Evolutionary conservation across 2,888 invertebrate species (phyloP), one percentile per base, ranked within the genome.

Genomic region (Tuberolachnus salignus): DNA sequence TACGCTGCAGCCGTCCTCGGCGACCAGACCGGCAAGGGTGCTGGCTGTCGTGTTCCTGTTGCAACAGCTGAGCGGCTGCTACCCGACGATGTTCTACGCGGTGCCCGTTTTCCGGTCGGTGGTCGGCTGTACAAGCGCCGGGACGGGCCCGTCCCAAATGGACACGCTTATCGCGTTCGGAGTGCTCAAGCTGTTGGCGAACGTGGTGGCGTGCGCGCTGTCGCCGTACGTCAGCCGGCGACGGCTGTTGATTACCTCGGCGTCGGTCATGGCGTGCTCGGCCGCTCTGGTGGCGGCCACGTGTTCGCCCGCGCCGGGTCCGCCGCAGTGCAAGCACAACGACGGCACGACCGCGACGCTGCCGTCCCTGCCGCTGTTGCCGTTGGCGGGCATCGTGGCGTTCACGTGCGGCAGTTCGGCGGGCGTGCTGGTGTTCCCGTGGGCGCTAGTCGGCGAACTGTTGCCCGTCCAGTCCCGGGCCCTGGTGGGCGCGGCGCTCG

Each of bases 1-100:
- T 11, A 13, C 21, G 19, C 34, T 1, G 2, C 55, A 34, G 46
- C 21, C 57, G 19, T 14, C 44, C 8, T 49, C 64, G 3, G 75
- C 63, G 34, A 74, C 63, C 19, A 19, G 64, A 82, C 90, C 90
- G 1, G 83, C 88, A 1, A 61, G 86, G 1, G 85, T 89, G 23
- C 84, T 89, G 1, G 81, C 87, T 0, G 55, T 86, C 2, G 82
- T 89, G 34, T 87, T 89, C 82, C 53, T 88, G 8, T 85, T 89
- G 34, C 90, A 90, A 84, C 90, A 90, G 84, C 82, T 88, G 0
- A 87, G 89, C 1, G 74, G 89, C 9, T 86, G 86, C 1, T 90
- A 89, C 83, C 88, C 88, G 0, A 86, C 89, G 1, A 88, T 89
- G 74, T 89, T 89, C 83, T 89, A 89, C 82, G 88, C 89, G 0